Conservation (phyloP, 2,113 vertebrate genomes). For the Notechis scutatus region DNA sequence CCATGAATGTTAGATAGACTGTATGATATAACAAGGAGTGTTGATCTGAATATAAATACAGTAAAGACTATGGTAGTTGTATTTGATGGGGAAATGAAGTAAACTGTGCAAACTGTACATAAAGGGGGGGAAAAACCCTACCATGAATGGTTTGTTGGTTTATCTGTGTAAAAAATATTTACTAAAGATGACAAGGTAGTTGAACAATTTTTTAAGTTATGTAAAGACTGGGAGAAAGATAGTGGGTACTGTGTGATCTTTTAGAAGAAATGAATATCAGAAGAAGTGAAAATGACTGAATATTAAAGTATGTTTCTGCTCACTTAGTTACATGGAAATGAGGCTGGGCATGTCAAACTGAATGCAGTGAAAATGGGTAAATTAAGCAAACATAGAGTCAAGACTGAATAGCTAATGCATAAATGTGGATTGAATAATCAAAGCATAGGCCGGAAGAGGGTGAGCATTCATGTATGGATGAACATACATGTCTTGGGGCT, state of each 20-base stretch:
- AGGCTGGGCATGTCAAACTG: neutral
- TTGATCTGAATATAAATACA: neutral
- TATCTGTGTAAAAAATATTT: neutral
- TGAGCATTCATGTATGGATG: neutral
- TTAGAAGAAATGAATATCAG: neutral
- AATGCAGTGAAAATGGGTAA: neutral
- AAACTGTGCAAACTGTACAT: neutral
- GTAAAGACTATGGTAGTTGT: neutral
- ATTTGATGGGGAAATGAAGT: neutral
- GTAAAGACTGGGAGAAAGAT: neutral
- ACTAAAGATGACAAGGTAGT: neutral
- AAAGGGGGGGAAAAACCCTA: neutral
- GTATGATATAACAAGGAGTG: neutral
- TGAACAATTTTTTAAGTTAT: neutral
- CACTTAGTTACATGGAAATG: neutral
- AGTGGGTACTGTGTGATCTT: neutral
- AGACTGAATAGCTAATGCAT: neutral
- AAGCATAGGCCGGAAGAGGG: no score
- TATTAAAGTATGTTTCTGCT: neutral
- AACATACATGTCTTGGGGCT: neutral
- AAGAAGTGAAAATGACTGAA: neutral
- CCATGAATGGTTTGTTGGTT: neutral
- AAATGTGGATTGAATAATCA: neutral
- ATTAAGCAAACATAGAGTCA: neutral
- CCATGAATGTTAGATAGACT: no score